These are phyloP conservation scores for Monomorium pharaonis DNA, from an alignment of 1,140 invertebrate species.

Conservation along the genomic window DNA sequence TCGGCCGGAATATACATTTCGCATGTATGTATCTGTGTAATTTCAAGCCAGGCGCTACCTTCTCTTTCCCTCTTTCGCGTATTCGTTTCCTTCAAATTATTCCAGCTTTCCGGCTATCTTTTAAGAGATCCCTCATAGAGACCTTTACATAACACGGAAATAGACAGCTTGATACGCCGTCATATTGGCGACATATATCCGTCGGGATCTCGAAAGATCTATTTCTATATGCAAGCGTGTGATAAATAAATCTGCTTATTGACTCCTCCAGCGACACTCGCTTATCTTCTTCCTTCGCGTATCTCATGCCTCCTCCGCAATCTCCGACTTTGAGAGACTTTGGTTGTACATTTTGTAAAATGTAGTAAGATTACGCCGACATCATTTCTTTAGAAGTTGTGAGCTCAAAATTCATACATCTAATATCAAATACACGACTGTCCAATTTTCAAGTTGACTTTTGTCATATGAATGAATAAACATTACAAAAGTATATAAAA, in stretches of 20 bases:
- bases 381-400: background rate
- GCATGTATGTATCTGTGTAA: background rate
- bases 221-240: constrained; percentile 44
- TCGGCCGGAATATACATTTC: background rate
- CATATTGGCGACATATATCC: constrained; percentile 46
- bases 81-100: constrained; percentile 23
- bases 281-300: constrained; percentile 15
- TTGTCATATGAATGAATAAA: background rate
- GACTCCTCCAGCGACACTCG: constrained; percentile 21
- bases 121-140: background rate
- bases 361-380: constrained; percentile 8
- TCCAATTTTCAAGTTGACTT: background rate
- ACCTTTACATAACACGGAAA: constrained; percentile 27
- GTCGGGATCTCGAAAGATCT: constrained; percentile 61
- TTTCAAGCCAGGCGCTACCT: background rate
- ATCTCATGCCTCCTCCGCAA: background rate
- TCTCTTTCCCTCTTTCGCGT: background rate
- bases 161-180: constrained; percentile 30
- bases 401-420: background rate
- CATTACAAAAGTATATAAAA: background rate
- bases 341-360: constrained; percentile 36
- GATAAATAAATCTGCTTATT: constrained; percentile 74
- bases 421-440: background rate
- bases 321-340: constrained; percentile 42
- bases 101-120: constrained; percentile 2